Base-by-base conservation (phyloP, 1,140 invertebrate species). In the Scaptomyza montana region DNA sequence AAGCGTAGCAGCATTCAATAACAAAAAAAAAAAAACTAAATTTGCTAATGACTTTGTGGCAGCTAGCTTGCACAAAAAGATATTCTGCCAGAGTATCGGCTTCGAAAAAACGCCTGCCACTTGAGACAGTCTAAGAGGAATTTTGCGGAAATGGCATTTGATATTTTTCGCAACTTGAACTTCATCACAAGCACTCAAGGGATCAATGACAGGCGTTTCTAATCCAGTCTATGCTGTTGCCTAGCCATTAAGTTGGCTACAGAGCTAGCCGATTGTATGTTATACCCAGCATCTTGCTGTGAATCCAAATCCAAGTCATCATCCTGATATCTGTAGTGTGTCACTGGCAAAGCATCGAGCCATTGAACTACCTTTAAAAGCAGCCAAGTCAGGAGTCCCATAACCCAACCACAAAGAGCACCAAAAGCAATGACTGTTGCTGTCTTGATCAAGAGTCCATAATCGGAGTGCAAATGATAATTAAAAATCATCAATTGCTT, bases 341-440 rank as follows among this genome's bases (percentile, higher is more conserved):
- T 10, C 8, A 28, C 33, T 1, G 80, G 50, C n/a, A 59, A 19
- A 13, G 46, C 57, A 7, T 67, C 62, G 0, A 77, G 39, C 16
- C 16, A 33, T 6, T 77, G 3, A 2, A 74, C 77, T 45, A 77
- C 4, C 49, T 80, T 77, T 36, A 74, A 86, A 12, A 86, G 6
- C 2, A 71, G 36, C 47, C 67, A 70, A 1, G 81, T 60, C 5
- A 86, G 0, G 4, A 85, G 43, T 7, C 69, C 79, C 59, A 86
- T 77, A 5, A 80, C 33, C 77, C 77, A 86, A 4, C 80, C 80
- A 12, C 77, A 86, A 0, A 85, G 21, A 0, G 63, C 74, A 5
- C 81, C 80, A 53, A 86, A 77, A n/a, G 80, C 80, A 13, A 85
- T 53, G 55, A 81, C 80, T 6, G 80, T 67, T 41, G 80, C 81